These are phyloP conservation scores for Ligdia adustata DNA, from an alignment of 2,888 invertebrate genomes.

Conservation along the genomic window DNA sequence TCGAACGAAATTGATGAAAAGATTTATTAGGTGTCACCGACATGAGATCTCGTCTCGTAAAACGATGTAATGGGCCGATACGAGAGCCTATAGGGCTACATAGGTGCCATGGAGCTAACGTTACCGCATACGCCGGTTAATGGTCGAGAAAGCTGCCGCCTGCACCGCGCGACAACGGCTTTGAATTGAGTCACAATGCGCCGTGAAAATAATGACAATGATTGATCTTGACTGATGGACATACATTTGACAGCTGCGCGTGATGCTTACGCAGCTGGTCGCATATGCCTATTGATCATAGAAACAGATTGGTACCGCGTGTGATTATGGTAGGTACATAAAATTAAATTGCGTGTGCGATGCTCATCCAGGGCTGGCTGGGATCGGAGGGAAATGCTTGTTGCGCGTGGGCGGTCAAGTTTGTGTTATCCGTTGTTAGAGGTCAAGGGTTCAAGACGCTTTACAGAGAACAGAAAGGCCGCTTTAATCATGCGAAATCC, in stretches of 20 bases:
- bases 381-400: conserved; percentile 48
- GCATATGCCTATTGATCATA: conserved; percentile 41
- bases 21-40: conserved; percentile 65
- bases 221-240: conserved; percentile 53
- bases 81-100: conserved; percentile 58
- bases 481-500: conserved; percentile 61
- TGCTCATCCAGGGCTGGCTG: conserved; percentile 43
- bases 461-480: conserved; percentile 54
- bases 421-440: conserved; percentile 67
- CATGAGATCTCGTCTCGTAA: conserved; percentile 64
- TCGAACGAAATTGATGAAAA: conserved; percentile 53
- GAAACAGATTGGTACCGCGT: conserved; percentile 45
- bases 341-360: conserved; percentile 25
- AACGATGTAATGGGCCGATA: conserved; percentile 65
- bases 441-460: conserved; percentile 68
- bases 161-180: conserved; percentile 37
- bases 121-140: conserved; percentile 50
- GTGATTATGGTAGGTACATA: conserved; percentile 15
- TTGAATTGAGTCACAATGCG: conserved; percentile 45
- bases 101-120: conserved; percentile 53
- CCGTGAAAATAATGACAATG: conserved; percentile 53
- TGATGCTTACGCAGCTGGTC: conserved; percentile 35
- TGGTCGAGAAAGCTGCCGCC: conserved; percentile 63
- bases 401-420: conserved; percentile 75
- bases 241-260: conserved; percentile 35